Conservation (phyloP, 2,113 vertebrate genomes). For the Petrocephalus zakoni region DNA sequence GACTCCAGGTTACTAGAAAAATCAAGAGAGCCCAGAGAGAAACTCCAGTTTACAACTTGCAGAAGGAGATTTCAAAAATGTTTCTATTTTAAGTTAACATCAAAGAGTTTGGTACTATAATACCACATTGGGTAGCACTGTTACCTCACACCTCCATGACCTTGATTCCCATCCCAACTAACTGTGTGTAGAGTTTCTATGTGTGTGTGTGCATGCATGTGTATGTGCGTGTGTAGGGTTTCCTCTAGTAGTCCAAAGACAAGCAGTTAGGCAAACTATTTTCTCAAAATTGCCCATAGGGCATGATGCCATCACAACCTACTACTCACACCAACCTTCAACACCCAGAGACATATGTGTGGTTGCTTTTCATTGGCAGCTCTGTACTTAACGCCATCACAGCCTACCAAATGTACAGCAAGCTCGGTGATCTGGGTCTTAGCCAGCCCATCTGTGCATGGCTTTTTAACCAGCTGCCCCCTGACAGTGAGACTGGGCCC, state of each 20-base stretch:
- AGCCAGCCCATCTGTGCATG: background rate
- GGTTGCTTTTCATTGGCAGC: background rate
- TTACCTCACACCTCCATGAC: background rate
- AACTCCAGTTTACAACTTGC: background rate
- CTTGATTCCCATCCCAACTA: background rate
- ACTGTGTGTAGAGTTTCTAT: background rate
- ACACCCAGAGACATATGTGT: background rate
- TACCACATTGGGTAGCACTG: background rate
- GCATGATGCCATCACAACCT: background rate
- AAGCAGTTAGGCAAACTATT: background rate
- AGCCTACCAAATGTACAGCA: background rate
- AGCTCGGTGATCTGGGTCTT: background rate
- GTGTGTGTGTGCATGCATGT: too few species aligned
- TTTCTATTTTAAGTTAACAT: background rate
- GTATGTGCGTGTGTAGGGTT: background rate
- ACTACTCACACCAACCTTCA: background rate
- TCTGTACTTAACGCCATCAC: background rate
- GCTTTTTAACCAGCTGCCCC: background rate
- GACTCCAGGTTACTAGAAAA: constrained; percentile 87
- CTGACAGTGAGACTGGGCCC: background rate
- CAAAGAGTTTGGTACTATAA: background rate
- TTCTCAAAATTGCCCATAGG: background rate
- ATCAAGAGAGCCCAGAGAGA: background rate
- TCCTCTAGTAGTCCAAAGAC: background rate
- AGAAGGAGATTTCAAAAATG: background rate